Conservation (phyloP, 1,140 invertebrate genomes). For the Notospermus geniculatus region DNA sequence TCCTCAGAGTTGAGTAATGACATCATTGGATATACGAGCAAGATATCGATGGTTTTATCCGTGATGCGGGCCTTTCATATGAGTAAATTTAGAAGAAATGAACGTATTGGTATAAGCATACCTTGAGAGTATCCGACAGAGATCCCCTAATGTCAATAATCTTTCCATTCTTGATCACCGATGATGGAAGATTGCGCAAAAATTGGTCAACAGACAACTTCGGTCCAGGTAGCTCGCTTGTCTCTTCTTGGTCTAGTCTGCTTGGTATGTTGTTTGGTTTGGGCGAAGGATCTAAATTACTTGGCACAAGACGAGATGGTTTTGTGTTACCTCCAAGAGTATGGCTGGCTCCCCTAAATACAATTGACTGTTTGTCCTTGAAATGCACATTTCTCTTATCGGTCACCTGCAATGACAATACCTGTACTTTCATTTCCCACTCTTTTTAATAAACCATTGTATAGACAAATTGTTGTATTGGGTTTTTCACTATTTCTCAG, state of each 20-base stretch:
- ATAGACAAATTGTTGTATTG: too few species aligned
- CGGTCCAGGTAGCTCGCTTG: constrained; percentile 22
- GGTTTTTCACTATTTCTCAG: too few species aligned
- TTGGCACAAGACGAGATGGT: constrained; percentile 45
- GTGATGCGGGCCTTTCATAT: too few species aligned
- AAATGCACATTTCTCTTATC: constrained; percentile 40
- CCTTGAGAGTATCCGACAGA: constrained; percentile 35
- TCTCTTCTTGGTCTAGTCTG: constrained; percentile 10
- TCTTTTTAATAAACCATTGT: too few species aligned
- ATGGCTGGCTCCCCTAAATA: constrained; percentile 46
- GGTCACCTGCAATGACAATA: constrained; percentile 32
- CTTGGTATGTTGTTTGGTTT: constrained; percentile 1
- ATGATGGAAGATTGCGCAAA: constrained; percentile 46
- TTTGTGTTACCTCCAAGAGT: constrained; percentile 42
- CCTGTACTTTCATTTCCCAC: too few species aligned
- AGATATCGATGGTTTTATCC: too few species aligned
- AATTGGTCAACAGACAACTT: constrained; percentile 46
- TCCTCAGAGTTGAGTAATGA: too few species aligned
- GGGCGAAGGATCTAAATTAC: constrained; percentile 23
- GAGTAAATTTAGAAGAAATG: too few species aligned
- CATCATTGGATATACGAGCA: too few species aligned
- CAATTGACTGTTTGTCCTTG: constrained; percentile 28
- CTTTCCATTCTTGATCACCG: constrained; percentile 50
- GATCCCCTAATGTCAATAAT: constrained; percentile 49
- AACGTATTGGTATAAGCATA: too few species aligned